Evolutionary conservation across 2,113 vertebrate genomes (phyloP), one percentile per base, ranked within the genome.

Genomic region (Paedocypris sp.): DNA sequence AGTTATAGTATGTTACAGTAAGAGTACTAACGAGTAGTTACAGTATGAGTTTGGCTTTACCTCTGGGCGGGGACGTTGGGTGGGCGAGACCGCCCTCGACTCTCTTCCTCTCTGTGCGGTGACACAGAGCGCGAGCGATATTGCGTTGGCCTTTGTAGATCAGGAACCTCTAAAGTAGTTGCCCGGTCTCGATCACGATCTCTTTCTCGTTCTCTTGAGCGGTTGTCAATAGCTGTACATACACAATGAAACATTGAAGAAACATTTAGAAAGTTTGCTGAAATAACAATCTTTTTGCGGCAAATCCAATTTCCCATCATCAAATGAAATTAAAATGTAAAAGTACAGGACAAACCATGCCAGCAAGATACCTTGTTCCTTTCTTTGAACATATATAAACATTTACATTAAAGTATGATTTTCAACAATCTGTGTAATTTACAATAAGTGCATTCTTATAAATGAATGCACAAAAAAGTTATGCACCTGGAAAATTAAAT

Each of bases 101-200:
- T 91, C 86, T 91, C 89, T 67, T 97, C 91, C 52, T 94, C 91
- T 6, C 84, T 91, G 74, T 91, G 92, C 70, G 94, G 94, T 74
- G 94, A 98, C 36, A 93, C 92, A 0, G 94, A 98, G 52, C 94
- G 90, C 6, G 94, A 98, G 54, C 94, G 93, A 70, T 96, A 89
- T 77, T 93, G 91, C 3, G 89, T 80, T 22, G 83, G 71, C 83
- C 92, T 87, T 73, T 91, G 88, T 71, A 90, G 89, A 4, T 96
- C 92, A 20, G 94, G 93, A 68, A 97, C 93, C 81, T 90, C 91
- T 80, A 98, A 80, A 18, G 90, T 95, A 25, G 89, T 87, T 25
- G 86, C 80, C 31, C 79, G 69, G 39, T 85, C 79, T 38, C 82
- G 67, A 60, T 79, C 82, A 36, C 57, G 16, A 33, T 41, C 23